Evolutionary conservation across 2,113 vertebrate genomes (phyloP).

Genomic region (Dascyllus trimaculatus): DNA sequence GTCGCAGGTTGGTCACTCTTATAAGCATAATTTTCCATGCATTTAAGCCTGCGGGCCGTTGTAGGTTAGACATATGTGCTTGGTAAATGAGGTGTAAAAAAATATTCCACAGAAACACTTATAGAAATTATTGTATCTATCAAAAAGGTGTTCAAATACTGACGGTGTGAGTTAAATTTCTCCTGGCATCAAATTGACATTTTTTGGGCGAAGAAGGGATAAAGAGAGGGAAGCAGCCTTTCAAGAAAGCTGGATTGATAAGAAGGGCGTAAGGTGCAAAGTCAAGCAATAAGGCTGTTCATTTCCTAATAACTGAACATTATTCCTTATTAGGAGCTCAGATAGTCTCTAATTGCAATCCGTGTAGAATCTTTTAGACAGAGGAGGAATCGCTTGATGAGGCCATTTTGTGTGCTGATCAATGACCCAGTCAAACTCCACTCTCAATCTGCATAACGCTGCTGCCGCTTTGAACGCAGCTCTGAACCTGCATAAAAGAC

Average conservation of each 20-base stretch:
- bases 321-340: constrained; percentile 81
- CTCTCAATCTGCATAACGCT: constrained; percentile 71
- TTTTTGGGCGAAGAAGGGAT: constrained; percentile 45
- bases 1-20: constrained; percentile 91
- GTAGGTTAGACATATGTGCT: constrained; percentile 23
- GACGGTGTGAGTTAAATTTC: constrained; percentile 48
- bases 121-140: constrained; percentile 38
- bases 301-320: constrained; percentile 82
- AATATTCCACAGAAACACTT: constrained; percentile 22
- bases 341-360: constrained; percentile 81
- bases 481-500: constrained; percentile 86
- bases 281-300: constrained; percentile 68
- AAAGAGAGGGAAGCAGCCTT: constrained; percentile 57
- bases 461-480: constrained; percentile 82
- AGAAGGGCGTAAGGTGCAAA: constrained; percentile 66
- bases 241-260: constrained; percentile 64
- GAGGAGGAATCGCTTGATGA: constrained; percentile 84
- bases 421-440: constrained; percentile 82
- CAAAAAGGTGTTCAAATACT: neutral
- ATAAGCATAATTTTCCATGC: neutral
- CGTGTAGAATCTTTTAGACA: constrained; percentile 78
- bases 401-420: constrained; percentile 85
- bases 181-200: constrained; percentile 50
- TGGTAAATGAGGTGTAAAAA: constrained; percentile 4
- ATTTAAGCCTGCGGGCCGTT: neutral